Evolutionary conservation across 2,888 invertebrate genomes (phyloP).

Genomic region (Acronicta psi): DNA sequence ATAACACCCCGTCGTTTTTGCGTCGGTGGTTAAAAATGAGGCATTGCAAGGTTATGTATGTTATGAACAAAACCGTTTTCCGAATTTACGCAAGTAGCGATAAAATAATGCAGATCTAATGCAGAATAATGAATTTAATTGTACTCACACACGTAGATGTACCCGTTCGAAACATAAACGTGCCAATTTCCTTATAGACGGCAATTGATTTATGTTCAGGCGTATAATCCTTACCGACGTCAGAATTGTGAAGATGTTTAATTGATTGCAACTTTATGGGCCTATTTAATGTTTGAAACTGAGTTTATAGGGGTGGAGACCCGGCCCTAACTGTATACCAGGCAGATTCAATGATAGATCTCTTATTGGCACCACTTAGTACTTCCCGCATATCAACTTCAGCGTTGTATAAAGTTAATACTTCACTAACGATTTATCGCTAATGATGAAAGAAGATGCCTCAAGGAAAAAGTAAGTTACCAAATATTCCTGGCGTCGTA

Average conservation of each 20-base stretch:
- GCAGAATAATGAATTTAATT: conserved; percentile 24
- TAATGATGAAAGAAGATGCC: conserved; percentile 50
- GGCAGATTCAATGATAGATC: conserved; percentile 57
- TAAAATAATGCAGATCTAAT: conserved; percentile 18
- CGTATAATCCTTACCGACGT: conserved; percentile 53
- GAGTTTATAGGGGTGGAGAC: conserved; percentile 57
- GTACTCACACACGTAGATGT: conserved; percentile 19
- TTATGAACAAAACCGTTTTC: not conserved
- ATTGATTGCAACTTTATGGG: conserved; percentile 66
- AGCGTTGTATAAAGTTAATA: conserved; percentile 61
- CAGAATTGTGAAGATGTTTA: conserved; percentile 62
- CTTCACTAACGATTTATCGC: conserved; percentile 63
- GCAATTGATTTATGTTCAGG: conserved; percentile 63
- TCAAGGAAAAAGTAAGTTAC: conserved; percentile 19
- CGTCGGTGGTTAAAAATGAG: no score
- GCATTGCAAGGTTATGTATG: no score
- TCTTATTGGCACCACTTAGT: conserved; percentile 57
- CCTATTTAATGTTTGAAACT: conserved; percentile 60
- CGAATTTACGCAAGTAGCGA: not conserved
- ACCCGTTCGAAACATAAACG: conserved; percentile 56
- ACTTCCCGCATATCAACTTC: conserved; percentile 62
- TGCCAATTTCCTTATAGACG: conserved; percentile 64
- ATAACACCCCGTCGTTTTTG: no score
- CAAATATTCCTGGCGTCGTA: no score
- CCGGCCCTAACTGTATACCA: conserved; percentile 51